Evolutionary conservation across 2,888 invertebrate genomes (phyloP), one percentile per base, ranked within the genome.

Genomic region (Imbricaverruca yamaguchii): DNA sequence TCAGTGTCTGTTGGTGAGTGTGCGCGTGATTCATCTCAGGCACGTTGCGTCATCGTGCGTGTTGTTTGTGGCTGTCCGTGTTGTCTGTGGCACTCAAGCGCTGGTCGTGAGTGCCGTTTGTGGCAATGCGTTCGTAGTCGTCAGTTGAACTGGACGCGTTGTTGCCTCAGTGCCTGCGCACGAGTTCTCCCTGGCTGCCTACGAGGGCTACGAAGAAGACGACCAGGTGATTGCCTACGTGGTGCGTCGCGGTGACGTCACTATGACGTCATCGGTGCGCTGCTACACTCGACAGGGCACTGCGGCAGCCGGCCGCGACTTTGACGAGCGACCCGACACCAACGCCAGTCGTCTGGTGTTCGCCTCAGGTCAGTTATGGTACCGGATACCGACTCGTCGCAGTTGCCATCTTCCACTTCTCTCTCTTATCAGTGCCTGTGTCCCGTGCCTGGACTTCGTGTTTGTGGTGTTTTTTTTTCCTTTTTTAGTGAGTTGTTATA

Each of bases 241-340:
- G 21, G 82, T 84, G 0, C 84, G 87, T 55, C 83, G 85, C 18
- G 87, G 87, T 18, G 87, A 87, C 84, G 82, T 86, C 69, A 85
- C 84, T 80, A 85, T 86, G 59, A 84, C 83, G 77, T 86, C 87
- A 55, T 83, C 85, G 55, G 87, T 87, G 15, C 84, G 87, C 39
- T 87, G 87, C 83, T 87, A 86, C 85, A 87, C 87, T 0, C 84
- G 87, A 39, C 87, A 87, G 82, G 85, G 83, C 39, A 85, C 86
- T 7, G 87, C 87, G 3, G 82, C 83, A 56, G 87, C 86, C 2
- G 83, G 82, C 9, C 82, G 83, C 69, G 87, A 87, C 83, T 87
- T 85, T 81, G 83, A 84, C 13, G 87, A 87, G 80, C 83, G 87
- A 80, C 87, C 87, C 1, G 84, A 87, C 83, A 86, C 87, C 15